A percentile compares a stretch with the other conserved stretches of the same genome.
Conservation (phyloP, 2,888 invertebrate genomes). For the Tetranychus piercei region DNA sequence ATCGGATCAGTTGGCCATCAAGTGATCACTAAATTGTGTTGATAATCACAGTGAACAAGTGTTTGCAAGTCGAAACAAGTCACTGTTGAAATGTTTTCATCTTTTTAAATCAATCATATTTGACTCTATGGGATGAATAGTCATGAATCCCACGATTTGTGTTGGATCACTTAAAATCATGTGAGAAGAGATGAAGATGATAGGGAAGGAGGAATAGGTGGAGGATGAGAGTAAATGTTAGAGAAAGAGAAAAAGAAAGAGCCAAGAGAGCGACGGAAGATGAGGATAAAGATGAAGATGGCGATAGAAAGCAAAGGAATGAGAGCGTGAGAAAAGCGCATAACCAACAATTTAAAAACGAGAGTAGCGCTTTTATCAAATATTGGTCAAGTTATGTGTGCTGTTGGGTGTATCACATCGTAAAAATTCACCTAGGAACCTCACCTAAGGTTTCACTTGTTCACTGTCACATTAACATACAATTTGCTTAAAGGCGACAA, state of each 20-base stretch:
- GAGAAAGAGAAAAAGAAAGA: not conserved
- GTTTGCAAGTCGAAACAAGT: no score
- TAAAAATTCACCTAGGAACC: no score
- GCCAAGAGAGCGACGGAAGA: not conserved
- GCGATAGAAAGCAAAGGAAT: not conserved
- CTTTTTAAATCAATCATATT: not conserved
- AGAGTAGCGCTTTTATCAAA: not conserved
- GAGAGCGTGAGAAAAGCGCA: not conserved
- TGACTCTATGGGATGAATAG: not conserved
- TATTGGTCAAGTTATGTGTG: no score
- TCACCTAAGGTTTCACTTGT: no score
- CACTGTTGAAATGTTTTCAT: no score
- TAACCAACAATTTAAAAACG: constrained; percentile 2
- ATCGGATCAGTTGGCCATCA: no score
- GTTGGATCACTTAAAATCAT: not conserved
- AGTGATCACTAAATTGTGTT: no score
- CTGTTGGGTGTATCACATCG: no score
- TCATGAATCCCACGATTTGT: not conserved
- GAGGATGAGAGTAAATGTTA: not conserved
- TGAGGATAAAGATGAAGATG: not conserved
- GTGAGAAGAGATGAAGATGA: not conserved
- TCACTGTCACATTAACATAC: no score
- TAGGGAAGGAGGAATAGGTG: no score
- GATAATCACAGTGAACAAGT: no score
- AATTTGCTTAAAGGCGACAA: no score